Base-by-base conservation (phyloP, 1,140 invertebrate species). In the Diachasma alloeum region DNA sequence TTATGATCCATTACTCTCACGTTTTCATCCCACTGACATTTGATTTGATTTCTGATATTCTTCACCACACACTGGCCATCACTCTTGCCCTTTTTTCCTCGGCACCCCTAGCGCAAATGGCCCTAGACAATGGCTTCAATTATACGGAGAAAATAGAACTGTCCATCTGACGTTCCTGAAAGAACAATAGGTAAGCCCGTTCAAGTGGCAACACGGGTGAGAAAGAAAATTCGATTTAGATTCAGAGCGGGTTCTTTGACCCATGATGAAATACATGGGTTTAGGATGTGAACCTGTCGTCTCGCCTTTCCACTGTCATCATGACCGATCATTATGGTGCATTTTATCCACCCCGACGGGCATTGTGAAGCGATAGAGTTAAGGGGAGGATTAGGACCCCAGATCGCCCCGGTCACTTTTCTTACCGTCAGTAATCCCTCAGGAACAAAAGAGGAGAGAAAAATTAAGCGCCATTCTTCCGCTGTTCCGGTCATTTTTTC, bases 271-370 rank as follows among this genome's bases (percentile, higher is more conserved):
- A 66, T 31, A 26, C 59, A 66, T 2, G 9, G 13, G 22, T 9
- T 13, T 8, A 31, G 24, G 26, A 31, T 66, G 26, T 26, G 22
- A 24, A 59, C 17, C 24, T 59, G n/a, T 59, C 15, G 53, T 22
- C 53, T 17, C 0, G 17, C 24, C n/a, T 66, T 66, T 15, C 24
- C n/a, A 36, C 66, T 31, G n/a, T 39, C 66, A 68, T 68, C 66
- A 68, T 68, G 66, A 68, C 66, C 66, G 36, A 39, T 68, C 66
- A 68, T 68, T 68, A 68, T 68, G 66, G 26, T 68, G 66, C 66
- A 68, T 63, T 68, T 68, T 68, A 37, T 68, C 36, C 36, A 17
- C 36, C n/a, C 17, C 31, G 66, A 68, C 15, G 36, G n/a, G 66
- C 26, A n/a, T 39, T 68, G 4, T 68, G 9, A 13, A 26, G 19